Evolutionary conservation across 1,140 invertebrate species (phyloP), one percentile per base, ranked within the genome.

Genomic region (Pachyrhynchus sulphureomaculatus): DNA sequence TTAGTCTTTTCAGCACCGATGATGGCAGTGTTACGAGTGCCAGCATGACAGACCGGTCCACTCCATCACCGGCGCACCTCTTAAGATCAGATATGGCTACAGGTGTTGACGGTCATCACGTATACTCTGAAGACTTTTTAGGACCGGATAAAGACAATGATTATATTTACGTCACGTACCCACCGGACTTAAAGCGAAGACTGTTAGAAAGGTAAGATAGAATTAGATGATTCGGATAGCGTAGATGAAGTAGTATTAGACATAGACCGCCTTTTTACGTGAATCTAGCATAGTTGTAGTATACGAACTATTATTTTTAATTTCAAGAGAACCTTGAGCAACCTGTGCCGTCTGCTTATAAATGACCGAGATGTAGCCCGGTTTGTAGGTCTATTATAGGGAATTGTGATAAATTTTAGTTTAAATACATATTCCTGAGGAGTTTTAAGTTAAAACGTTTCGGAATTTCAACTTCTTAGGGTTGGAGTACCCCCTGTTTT

Each of bases 111-210:
- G 66, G 70, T 54, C 69, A 64, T 68, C 78, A 67, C 64, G 69
- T 70, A 53, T 80, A 69, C 69, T 78, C 71, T 54, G 80, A 74
- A 62, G 79, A 76, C 70, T 75, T 75, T 64, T 77, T 77, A 57
- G 75, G 71, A 49, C 71, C 76, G 66, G 88, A 91, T 74, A 82
- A 83, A 47, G 79, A 81, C 13, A 83, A 90, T 76, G 88, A 91
- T 73, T 92, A 91, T 76, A 91, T 92, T 65, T 92, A 91, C 76
- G 90, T 91, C 58, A 88, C 88, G 42, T 92, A 92, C 80, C 90
- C 90, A 47, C 88, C 90, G 10, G 90, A 91, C 76, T 80, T 92
- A 29, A 91, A 91, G 75, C 83, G 89, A 66, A 81, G 88, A 47
- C 81, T 91, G 64, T 81, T 91, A 53, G 89, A 90, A 79, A 90